Conservation (phyloP, 1,140 invertebrate genomes). For the Eupeodes corollae region DNA sequence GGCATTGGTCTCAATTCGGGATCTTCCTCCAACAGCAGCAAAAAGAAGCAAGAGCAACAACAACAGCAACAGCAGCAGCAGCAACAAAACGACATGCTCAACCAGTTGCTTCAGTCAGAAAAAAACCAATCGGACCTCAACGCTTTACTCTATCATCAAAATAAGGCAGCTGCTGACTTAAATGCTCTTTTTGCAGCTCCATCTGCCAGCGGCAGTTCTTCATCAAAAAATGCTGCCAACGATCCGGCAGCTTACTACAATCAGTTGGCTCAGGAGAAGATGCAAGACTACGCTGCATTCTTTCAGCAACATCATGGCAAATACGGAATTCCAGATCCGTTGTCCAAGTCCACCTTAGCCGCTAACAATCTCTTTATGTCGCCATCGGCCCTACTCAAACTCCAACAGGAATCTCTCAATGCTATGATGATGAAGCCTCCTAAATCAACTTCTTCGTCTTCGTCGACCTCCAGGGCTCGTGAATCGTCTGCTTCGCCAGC, state of each 20-base stretch:
- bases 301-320: slow-evolving; percentile 33
- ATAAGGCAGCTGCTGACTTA: slow-evolving; percentile 27
- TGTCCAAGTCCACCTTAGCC: slow-evolving; percentile 54
- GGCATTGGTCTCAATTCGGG: slow-evolving; percentile 1
- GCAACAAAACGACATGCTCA: slow-evolving; percentile 30
- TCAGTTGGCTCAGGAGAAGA: slow-evolving; percentile 30
- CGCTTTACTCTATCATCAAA: slow-evolving; percentile 28
- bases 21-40: slow-evolving; percentile 13
- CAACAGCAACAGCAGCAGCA: slow-evolving; percentile 16
- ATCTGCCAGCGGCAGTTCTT: slow-evolving; percentile 13
- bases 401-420: slow-evolving; percentile 41
- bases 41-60: slow-evolving; percentile 5
- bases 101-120: slow-evolving; percentile 29
- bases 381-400: slow-evolving; percentile 40
- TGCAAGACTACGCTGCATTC: slow-evolving; percentile 33
- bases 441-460: slow-evolving; percentile 24
- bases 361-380: slow-evolving; percentile 57
- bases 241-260: slow-evolving; percentile 31
- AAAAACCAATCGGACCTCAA: slow-evolving; percentile 33
- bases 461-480: slow-evolving; percentile 19
- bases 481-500: slow-evolving; percentile 36
- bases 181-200: slow-evolving; percentile 29
- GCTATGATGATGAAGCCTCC: slow-evolving; percentile 40
- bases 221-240: slow-evolving; percentile 10
- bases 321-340: slow-evolving; percentile 47